These are phyloP conservation scores for Orchesellides sinensis DNA, from an alignment of 2,888 invertebrate genomes.

Conservation along the genomic window DNA sequence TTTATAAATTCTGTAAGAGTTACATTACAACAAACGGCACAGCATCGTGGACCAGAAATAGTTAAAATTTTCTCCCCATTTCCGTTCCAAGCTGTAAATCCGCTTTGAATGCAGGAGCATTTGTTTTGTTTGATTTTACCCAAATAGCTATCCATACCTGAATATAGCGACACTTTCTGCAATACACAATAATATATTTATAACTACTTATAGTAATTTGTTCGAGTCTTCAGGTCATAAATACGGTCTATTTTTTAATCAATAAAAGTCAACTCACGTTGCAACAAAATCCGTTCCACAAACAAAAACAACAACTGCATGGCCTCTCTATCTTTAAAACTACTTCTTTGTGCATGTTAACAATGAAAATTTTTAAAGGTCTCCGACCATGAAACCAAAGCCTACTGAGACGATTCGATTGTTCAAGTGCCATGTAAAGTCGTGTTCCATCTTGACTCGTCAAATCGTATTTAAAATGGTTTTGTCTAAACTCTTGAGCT, in stretches of 20 bases:
- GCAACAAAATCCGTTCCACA: not conserved
- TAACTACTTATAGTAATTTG: not conserved
- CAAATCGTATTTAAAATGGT: conserved; percentile 6
- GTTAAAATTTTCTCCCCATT: not conserved
- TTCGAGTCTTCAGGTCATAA: not conserved
- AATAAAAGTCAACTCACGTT: not conserved
- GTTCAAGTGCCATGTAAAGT: not conserved
- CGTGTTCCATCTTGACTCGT: not conserved
- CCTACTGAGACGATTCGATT: not conserved
- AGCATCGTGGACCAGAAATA: not conserved
- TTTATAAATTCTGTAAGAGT: not conserved
- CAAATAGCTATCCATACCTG: not conserved
- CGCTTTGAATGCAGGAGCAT: not conserved
- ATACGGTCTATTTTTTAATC: too few species aligned
- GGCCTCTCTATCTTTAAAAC: not conserved
- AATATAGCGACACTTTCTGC: not conserved
- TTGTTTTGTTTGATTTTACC: not conserved
- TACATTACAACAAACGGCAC: not conserved
- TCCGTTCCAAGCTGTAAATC: conserved; percentile 1
- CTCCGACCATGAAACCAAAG: not conserved
- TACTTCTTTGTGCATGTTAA: not conserved
- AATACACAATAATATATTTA: not conserved
- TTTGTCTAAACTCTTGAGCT: not conserved
- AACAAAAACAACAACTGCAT: not conserved
- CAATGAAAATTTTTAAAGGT: conserved; percentile 3